A percentile compares a stretch with the other conserved stretches of the same genome.
phyloP scores from a whole-genome alignment of 1,140 invertebrate genomes.

The Zaprionus kolodkinae region DNA sequence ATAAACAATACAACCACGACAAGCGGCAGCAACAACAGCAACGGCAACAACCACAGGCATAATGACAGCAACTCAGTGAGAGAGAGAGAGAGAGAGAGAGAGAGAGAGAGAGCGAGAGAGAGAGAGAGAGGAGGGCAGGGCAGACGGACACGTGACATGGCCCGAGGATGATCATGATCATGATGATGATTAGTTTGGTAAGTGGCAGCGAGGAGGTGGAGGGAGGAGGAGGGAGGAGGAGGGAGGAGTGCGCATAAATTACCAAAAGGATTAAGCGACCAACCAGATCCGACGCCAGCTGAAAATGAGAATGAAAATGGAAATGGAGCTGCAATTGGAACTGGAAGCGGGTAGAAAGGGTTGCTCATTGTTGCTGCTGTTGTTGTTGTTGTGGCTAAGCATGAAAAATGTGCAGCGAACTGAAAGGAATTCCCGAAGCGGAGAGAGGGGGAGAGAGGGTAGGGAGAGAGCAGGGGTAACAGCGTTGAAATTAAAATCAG shows the following conservation, averaged over 20 bases:
- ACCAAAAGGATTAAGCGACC: constrained; percentile 76
- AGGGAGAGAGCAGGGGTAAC: constrained; percentile 16
- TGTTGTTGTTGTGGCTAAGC: constrained; percentile 28
- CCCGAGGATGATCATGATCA: constrained; percentile 24
- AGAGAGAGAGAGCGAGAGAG: constrained; percentile 10
- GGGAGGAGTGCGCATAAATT: constrained; percentile 73
- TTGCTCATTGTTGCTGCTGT: too few relatives aligned
- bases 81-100: constrained; percentile 18
- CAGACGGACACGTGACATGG: constrained; percentile 71
- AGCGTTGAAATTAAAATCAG: constrained; percentile 78
- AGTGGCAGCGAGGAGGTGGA: constrained; percentile 57
- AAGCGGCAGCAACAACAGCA: constrained; percentile 34
- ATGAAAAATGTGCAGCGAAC: constrained; percentile 64
- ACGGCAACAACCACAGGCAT: constrained; percentile 28
- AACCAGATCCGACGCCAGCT: constrained; percentile 5
- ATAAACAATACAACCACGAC: constrained; percentile 80
- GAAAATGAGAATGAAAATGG: constrained; percentile 8
- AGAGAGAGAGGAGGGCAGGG: constrained; percentile 5
- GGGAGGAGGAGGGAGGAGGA: constrained; percentile 31
- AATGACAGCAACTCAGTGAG: background rate
- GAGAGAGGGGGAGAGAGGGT: background rate
- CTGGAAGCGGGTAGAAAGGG: constrained; percentile 39
- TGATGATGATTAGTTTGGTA: constrained; percentile 78
- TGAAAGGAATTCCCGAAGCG: constrained; percentile 63
- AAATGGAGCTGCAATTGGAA: constrained; percentile 57